A percentile compares a stretch with the other conserved stretches of the same genome.
Conservation (phyloP, 2,888 invertebrate species). For the Ormyrus nitidulus region DNA sequence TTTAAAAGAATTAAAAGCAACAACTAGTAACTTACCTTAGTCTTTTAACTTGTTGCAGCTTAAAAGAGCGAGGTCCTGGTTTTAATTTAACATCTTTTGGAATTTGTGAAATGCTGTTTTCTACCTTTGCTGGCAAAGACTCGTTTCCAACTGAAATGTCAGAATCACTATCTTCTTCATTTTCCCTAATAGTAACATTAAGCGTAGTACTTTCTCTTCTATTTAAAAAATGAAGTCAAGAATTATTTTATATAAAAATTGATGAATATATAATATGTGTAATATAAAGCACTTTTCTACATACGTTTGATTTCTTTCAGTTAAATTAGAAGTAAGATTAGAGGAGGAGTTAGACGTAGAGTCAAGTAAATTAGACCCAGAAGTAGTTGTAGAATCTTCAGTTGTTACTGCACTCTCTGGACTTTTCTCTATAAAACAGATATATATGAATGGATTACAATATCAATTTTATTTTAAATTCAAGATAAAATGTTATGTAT, state of each 20-base stretch:
- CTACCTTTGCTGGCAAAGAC: conserved; percentile 51
- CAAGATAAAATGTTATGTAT: not conserved
- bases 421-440: conserved; percentile 41
- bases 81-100: conserved; percentile 56
- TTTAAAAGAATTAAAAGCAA: not conserved
- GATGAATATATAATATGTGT: not conserved
- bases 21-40: conserved; percentile 30
- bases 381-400: conserved; percentile 39
- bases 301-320: not conserved
- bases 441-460: not conserved
- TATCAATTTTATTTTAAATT: not conserved
- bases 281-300: not conserved
- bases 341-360: not conserved
- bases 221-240: conserved; percentile 17
- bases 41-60: conserved; percentile 60
- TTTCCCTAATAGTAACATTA: conserved; percentile 39
- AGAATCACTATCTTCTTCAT: conserved; percentile 64
- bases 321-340: conserved; percentile 18
- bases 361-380: conserved; percentile 21
- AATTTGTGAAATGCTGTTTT: conserved; percentile 29
- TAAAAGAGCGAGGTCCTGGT: conserved; percentile 68
- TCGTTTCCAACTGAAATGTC: conserved; percentile 71
- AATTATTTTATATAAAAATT: not conserved
- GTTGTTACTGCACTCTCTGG: conserved; percentile 1
- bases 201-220: conserved; percentile 48